These are phyloP conservation scores for Thalassophryne amazonica DNA, from an alignment of 2,797 vertebrate species.

Conservation along the genomic window DNA sequence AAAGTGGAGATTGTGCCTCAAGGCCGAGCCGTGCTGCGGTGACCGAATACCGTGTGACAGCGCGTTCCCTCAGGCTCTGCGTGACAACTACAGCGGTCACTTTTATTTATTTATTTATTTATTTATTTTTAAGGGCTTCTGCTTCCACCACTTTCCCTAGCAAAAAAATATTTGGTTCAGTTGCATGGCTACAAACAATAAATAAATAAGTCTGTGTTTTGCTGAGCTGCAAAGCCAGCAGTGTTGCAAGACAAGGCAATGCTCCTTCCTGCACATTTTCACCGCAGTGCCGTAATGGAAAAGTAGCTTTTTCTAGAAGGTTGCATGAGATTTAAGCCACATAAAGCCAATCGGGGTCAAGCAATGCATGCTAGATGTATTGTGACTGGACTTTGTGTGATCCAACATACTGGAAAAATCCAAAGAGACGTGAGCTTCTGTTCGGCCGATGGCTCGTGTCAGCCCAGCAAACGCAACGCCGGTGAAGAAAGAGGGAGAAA, in stretches of 20 bases:
- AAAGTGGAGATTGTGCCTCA: conserved; percentile 47
- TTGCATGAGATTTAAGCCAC: too few species aligned
- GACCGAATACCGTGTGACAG: conserved; percentile 54
- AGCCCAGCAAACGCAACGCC: conserved; percentile 29
- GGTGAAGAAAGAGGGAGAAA: background rate
- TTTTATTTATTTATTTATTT: too few species aligned
- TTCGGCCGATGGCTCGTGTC: conserved; percentile 36
- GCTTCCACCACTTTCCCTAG: conserved; percentile 5
- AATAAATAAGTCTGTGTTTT: conserved; percentile 71
- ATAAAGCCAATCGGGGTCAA: conserved; percentile 7
- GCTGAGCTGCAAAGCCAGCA: conserved; percentile 33
- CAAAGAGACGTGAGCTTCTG: conserved; percentile 27
- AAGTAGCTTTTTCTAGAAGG: too few species aligned
- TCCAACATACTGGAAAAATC: conserved; percentile 31
- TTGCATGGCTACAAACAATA: conserved; percentile 68
- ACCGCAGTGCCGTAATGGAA: conserved; percentile 17
- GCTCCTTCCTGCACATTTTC: background rate
- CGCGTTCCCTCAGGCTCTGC: conserved; percentile 45
- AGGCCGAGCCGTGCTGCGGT: conserved; percentile 54
- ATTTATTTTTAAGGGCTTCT: background rate
- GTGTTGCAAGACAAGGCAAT: conserved; percentile 13
- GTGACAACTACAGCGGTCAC: conserved; percentile 35
- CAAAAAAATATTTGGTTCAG: conserved; percentile 50
- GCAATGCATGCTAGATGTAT: background rate
- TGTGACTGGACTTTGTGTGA: conserved; percentile 24